Evolutionary conservation across 2,888 invertebrate genomes (phyloP).

Genomic region (Monopis laevigella): DNA sequence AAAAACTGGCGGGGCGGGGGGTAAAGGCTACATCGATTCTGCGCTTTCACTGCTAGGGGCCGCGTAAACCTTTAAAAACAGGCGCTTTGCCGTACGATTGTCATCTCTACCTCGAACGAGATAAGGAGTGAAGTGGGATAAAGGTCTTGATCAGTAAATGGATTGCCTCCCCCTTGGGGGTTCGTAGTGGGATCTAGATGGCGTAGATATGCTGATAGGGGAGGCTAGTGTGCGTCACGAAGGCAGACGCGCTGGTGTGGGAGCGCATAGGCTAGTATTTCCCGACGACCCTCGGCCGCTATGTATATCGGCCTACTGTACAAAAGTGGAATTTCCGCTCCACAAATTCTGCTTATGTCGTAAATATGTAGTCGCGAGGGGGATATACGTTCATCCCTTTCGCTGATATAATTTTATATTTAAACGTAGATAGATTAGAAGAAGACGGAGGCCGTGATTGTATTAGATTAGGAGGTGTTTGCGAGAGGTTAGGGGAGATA

Average conservation of each 20-base stretch:
- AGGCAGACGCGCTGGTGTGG: constrained; percentile 19
- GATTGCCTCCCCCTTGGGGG: constrained; percentile 67
- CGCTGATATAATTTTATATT: constrained; percentile 65
- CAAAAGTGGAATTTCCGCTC: constrained; percentile 50
- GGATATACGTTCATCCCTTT: constrained; percentile 58
- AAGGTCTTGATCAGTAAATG: constrained; percentile 50
- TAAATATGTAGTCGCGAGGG: constrained; percentile 54
- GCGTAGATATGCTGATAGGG: constrained; percentile 64
- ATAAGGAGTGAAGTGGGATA: constrained; percentile 52
- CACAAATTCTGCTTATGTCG: constrained; percentile 63
- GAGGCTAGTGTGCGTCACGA: constrained; percentile 40
- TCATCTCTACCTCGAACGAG: constrained; percentile 54
- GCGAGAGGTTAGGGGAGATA: constrained; percentile 56
- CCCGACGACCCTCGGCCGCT: too few relatives aligned
- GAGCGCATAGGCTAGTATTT: constrained; percentile 23
- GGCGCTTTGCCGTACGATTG: constrained; percentile 55
- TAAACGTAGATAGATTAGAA: constrained; percentile 62
- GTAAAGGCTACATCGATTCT: constrained; percentile 69
- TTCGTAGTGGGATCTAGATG: constrained; percentile 67
- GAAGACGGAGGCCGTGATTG: constrained; percentile 61
- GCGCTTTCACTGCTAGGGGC: constrained; percentile 68
- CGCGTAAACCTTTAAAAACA: constrained; percentile 68
- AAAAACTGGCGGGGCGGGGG: constrained; percentile 65
- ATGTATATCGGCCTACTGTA: constrained; percentile 43
- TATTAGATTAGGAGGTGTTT: constrained; percentile 68